These are phyloP conservation scores for Cremastinae sp. DNA, from an alignment of 2,888 invertebrate species.

Conservation along the genomic window DNA sequence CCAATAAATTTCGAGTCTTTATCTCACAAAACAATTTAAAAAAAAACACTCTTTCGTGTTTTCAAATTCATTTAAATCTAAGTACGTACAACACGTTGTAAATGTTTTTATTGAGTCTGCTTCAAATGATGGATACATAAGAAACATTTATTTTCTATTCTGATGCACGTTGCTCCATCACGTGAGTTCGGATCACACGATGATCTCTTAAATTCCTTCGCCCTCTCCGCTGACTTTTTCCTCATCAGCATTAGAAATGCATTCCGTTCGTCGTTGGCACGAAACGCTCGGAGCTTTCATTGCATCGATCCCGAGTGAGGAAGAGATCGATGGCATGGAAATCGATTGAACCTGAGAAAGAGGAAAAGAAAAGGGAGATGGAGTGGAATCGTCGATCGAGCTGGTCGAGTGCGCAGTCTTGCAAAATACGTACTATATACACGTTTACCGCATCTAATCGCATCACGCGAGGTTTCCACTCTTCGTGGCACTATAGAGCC, in stretches of 20 bases:
- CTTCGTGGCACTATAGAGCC: neutral
- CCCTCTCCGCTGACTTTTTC: conserved; percentile 33
- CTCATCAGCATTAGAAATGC: conserved; percentile 16
- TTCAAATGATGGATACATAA: too few relatives aligned
- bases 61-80: too few relatives aligned
- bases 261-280: conserved; percentile 46
- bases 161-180: too few relatives aligned
- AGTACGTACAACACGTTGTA: too few relatives aligned
- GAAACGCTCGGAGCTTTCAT: conserved; percentile 42
- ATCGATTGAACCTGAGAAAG: conserved; percentile 58
- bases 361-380: conserved; percentile 20
- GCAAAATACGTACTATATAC: conserved; percentile 38
- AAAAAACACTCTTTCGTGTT: too few relatives aligned
- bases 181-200: too few relatives aligned
- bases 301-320: conserved; percentile 49
- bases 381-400: too few relatives aligned
- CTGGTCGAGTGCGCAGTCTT: conserved; percentile 8
- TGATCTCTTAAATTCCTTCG: conserved; percentile 32
- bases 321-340: conserved; percentile 59
- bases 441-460: conserved; percentile 54
- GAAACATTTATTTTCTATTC: too few relatives aligned
- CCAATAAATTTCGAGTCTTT: too few relatives aligned
- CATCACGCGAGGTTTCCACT: conserved; percentile 52
- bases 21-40: too few relatives aligned
- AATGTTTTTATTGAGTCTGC: too few relatives aligned